phyloP scores from a whole-genome alignment of 2,888 invertebrate genomes.

The Agriopis aurantiaria region DNA sequence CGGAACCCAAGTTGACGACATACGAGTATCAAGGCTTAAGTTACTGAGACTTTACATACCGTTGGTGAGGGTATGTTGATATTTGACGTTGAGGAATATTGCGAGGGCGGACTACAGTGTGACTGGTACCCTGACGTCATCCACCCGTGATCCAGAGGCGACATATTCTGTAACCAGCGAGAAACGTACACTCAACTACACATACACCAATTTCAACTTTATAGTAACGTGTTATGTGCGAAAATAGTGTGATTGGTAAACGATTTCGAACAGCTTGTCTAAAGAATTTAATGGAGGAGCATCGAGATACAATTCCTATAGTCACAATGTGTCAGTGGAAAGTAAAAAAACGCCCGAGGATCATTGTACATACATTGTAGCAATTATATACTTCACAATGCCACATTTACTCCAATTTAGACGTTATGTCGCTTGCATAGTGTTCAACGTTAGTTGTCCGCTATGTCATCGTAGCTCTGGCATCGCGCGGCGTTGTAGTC shows the following conservation, averaged over 20 bases:
- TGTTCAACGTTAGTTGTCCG: no score
- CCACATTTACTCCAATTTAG: no score
- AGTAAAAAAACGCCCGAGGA: no score
- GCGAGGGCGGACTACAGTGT: constrained; percentile 85
- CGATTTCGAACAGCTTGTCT: neutral
- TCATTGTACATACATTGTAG: no score
- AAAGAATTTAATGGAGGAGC: neutral
- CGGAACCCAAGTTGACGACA: no score
- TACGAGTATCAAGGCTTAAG: no score
- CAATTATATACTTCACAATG: no score
- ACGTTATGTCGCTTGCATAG: no score
- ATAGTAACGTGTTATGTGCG: constrained; percentile 30
- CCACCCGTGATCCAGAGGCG: constrained; percentile 88
- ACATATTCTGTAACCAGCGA: constrained; percentile 76
- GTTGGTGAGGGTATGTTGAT: constrained; percentile 88
- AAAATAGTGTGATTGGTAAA: constrained; percentile 50
- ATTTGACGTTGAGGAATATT: constrained; percentile 84
- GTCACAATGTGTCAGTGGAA: no score
- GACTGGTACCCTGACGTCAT: constrained; percentile 86
- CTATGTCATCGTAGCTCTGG: no score
- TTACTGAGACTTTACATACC: constrained; percentile 68
- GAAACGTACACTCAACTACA: constrained; percentile 23
- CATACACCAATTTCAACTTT: constrained; percentile 4
- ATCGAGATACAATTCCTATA: no score
- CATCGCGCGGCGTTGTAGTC: no score